phyloP scores from a whole-genome alignment of 2,113 vertebrate species.

The Callionymus lyra region DNA sequence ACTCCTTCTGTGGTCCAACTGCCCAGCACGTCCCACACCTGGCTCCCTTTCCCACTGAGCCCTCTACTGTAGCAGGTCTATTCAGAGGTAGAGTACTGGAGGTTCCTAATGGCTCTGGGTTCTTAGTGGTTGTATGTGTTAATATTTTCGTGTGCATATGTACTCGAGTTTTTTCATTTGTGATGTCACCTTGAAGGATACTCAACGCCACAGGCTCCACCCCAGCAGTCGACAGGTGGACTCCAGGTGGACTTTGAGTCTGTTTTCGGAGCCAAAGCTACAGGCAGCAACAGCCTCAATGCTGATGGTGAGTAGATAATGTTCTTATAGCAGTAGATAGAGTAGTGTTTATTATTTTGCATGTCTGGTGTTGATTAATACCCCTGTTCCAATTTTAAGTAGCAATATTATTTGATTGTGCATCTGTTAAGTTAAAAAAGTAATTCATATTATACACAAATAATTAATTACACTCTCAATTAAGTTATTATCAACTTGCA shows the following conservation, averaged over 20 bases:
- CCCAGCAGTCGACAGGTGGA: slow-evolving; percentile 76
- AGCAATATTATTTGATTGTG: too few relatives aligned
- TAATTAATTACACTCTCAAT: too few relatives aligned
- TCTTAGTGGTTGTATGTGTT: slow-evolving; percentile 1
- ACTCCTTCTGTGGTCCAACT: slow-evolving; percentile 83
- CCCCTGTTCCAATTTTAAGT: too few relatives aligned
- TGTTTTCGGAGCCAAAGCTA: slow-evolving; percentile 90
- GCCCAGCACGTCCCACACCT: slow-evolving; percentile 75
- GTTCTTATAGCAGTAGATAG: too few relatives aligned
- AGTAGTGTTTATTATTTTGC: too few relatives aligned
- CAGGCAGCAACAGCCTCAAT: slow-evolving; percentile 71
- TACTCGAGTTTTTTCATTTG: background rate
- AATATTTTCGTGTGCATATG: too few relatives aligned
- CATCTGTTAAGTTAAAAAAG: too few relatives aligned
- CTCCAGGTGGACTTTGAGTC: slow-evolving; percentile 98
- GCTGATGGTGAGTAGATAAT: slow-evolving; percentile 74
- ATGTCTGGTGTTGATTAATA: too few relatives aligned
- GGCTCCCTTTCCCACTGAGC: slow-evolving; percentile 77
- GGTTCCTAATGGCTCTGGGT: slow-evolving; percentile 20
- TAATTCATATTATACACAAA: too few relatives aligned
- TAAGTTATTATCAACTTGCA: too few relatives aligned
- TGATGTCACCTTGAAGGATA: slow-evolving; percentile 69
- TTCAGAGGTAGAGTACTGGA: slow-evolving; percentile 78
- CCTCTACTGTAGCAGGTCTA: slow-evolving; percentile 83
- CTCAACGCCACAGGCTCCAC: slow-evolving; percentile 78